Evolutionary conservation across 2,113 vertebrate genomes (phyloP).

Genomic region (Oncorhynchus mykiss): DNA sequence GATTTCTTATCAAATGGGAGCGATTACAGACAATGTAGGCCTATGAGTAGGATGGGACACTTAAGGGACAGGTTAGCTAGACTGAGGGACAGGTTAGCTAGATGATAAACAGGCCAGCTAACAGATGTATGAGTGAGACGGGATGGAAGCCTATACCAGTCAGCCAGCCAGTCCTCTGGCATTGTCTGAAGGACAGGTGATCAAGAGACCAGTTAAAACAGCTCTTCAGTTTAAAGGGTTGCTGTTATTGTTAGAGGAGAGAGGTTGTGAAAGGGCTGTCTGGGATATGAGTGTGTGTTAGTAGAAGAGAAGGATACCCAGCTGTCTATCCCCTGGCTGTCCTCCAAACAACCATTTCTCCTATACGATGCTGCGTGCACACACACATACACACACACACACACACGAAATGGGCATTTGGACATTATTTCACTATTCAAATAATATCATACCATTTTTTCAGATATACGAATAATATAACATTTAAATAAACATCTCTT

Average conservation of each 20-base stretch:
- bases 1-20: background rate
- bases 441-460: too few species aligned
- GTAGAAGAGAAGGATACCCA: background rate
- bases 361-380: background rate
- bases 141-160: background rate
- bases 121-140: too few species aligned
- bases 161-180: too few species aligned
- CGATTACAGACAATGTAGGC: background rate
- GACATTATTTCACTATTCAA: too few species aligned
- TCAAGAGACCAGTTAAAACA: background rate
- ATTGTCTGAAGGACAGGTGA: background rate
- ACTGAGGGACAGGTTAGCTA: too few species aligned
- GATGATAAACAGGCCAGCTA: too few species aligned
- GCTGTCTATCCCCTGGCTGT: slow-evolving; percentile 2
- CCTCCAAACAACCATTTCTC: background rate
- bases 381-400: background rate
- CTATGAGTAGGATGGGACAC: background rate
- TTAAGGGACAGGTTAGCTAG: too few species aligned
- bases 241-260: slow-evolving; percentile 20
- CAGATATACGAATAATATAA: too few species aligned
- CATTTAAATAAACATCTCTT: too few species aligned
- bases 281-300: background rate
- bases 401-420: too few species aligned
- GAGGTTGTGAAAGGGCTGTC: slow-evolving; percentile 7
- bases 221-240: slow-evolving; percentile 10